Conservation (phyloP, 53 echinoderm and acorn worm genomes). For the Antedon mediterranea region DNA sequence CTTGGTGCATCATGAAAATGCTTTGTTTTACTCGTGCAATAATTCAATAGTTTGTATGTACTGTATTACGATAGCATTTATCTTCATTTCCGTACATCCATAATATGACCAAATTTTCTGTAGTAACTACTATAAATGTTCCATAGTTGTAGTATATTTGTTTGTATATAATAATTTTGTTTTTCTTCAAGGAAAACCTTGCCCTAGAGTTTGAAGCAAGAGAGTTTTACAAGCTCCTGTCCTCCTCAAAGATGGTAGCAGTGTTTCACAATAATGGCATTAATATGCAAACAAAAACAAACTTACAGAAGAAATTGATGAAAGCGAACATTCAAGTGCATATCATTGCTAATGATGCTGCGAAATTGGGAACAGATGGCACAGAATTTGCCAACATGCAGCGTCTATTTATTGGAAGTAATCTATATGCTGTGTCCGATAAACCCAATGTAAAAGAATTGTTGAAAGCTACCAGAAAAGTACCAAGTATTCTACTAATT, state of each 20-base stretch:
- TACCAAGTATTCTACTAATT: constrained; percentile 55
- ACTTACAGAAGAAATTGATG: constrained; percentile 31
- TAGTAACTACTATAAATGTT: too few species aligned
- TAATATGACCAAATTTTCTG: too few species aligned
- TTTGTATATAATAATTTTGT: not conserved
- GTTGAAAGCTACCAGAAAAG: constrained; percentile 45
- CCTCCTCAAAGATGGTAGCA: constrained; percentile 41
- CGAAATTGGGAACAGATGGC: constrained; percentile 26
- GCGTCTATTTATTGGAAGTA: constrained; percentile 37
- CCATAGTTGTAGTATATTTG: too few species aligned
- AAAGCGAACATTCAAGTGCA: constrained; percentile 38
- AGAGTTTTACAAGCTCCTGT: constrained; percentile 19
- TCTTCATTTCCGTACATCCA: too few species aligned
- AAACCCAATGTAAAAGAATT: constrained; percentile 56
- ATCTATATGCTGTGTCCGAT: constrained; percentile 43
- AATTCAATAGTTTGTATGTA: too few species aligned
- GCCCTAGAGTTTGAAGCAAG: constrained; percentile 44
- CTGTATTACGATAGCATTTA: too few species aligned
- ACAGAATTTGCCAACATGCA: constrained; percentile 40
- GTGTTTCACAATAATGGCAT: constrained; percentile 64
- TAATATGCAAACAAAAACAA: constrained; percentile 11
- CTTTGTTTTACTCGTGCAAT: too few species aligned
- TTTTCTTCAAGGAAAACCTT: constrained; percentile 32
- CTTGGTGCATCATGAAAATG: too few species aligned
- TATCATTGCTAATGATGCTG: constrained; percentile 10